Base-by-base conservation (phyloP, 2,888 invertebrate genomes). In the Nudaria mundana region DNA sequence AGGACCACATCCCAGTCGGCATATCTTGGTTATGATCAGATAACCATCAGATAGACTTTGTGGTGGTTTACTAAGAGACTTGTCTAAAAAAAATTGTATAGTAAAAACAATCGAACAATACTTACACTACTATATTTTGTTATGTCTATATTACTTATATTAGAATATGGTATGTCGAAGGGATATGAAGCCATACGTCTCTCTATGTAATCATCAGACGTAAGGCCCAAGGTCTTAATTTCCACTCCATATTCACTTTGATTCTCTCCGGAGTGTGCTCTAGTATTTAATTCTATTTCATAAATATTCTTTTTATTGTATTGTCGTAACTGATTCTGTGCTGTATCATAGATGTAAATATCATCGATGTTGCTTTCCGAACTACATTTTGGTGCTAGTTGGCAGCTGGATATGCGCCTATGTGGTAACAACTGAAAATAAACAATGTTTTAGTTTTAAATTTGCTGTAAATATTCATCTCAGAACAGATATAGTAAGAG, bases 321-420 rank as follows among this genome's bases (percentile, higher is more conserved):
- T 44, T 42, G 39, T 56, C 59, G 39, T 51, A 58, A 30, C 52
- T 54, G 30, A 6, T 62, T 48, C 50, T 38, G 37, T n/a, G 38
- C 23, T 7, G 30, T 30, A 20, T 79, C 71, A 31, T 79, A 68
- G 10, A 72, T 61, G 45, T 76, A 72, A 11, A 79, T 53, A 41
- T 82, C 68, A 33, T 83, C 79, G 23, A 76, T 72, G 45, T 62
- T 76, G 43, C 46, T 60, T 31, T 85, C 81, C 6, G 63, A 43
- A 1, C 64, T 52, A 42, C 60, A 72, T 66, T 71, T 77, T 15
- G 81, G 63, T 24, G 75, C 74, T 30, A 67, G 55, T 47, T 81
- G 80, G 64, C 76, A 86, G 52, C 83, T 87, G 10, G 81, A 88
- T 64, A 87, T 82, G 41, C 79, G 85, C 34, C 88, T 76, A 35